Evolutionary conservation across 2,888 invertebrate genomes (phyloP).

Genomic region (Trichopria drosophilae): DNA sequence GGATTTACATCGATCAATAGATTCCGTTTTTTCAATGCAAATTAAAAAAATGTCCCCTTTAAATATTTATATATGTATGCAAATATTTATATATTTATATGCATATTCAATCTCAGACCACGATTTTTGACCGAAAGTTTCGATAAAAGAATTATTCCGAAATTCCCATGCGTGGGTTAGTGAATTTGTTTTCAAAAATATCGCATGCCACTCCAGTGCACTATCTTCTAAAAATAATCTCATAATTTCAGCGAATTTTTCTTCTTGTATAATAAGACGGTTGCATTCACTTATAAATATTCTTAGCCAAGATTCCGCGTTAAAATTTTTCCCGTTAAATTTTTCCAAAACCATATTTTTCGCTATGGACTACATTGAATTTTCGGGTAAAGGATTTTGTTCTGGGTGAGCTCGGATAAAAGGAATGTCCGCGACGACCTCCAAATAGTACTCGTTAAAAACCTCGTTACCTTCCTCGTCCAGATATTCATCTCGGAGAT

Average conservation of each 20-base stretch:
- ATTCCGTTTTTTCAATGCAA: constrained; percentile 36
- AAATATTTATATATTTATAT: constrained; percentile 32
- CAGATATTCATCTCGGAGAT: constrained; percentile 28
- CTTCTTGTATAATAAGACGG: constrained; percentile 27
- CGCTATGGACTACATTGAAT: constrained; percentile 18
- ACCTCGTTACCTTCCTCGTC: constrained; percentile 35
- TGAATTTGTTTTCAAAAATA: constrained; percentile 30
- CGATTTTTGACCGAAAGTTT: constrained; percentile 32
- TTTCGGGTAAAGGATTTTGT: constrained; percentile 9
- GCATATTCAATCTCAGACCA: constrained; percentile 36
- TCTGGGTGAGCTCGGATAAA: neutral
- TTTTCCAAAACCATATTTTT: constrained; percentile 33
- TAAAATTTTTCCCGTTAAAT: constrained; percentile 30
- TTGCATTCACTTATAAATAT: constrained; percentile 24
- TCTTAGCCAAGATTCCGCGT: constrained; percentile 6
- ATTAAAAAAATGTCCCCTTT: constrained; percentile 35
- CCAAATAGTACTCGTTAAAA: constrained; percentile 26
- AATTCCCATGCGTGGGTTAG: constrained; percentile 29
- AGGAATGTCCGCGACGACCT: constrained; percentile 8
- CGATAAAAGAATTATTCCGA: constrained; percentile 35
- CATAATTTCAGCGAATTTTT: constrained; percentile 31
- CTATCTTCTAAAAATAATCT: constrained; percentile 35
- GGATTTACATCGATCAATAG: constrained; percentile 33
- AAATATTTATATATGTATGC: constrained; percentile 35
- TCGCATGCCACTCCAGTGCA: constrained; percentile 32